phyloP scores from a whole-genome alignment of 2,888 invertebrate species.

The Ceraclea dissimilis region DNA sequence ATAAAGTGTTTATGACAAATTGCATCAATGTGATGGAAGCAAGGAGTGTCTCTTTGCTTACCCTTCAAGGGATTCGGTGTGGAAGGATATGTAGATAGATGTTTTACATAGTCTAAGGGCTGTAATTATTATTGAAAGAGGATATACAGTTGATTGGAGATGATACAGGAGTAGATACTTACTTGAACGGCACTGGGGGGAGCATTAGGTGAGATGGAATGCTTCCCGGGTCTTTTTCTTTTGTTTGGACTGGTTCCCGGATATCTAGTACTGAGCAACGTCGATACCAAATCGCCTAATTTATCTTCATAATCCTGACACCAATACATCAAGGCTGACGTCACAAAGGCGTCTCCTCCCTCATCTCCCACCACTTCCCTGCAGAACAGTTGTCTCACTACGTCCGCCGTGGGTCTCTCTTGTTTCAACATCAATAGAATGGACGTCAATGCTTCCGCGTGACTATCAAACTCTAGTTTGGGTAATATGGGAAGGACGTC shows the following conservation, averaged over 20 bases:
- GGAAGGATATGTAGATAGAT: too few species aligned
- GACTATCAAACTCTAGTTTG: slow-evolving; percentile 72
- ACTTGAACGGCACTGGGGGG: slow-evolving; percentile 74
- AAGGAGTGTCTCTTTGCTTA: too few species aligned
- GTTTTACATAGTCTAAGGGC: too few species aligned
- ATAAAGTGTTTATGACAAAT: too few species aligned
- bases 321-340: slow-evolving; percentile 90
- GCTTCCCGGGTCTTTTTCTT: slow-evolving; percentile 74
- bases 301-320: slow-evolving; percentile 88
- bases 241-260: slow-evolving; percentile 87
- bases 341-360: slow-evolving; percentile 78
- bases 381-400: slow-evolving; percentile 76
- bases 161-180: slow-evolving; percentile 12
- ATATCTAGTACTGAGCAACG: slow-evolving; percentile 71
- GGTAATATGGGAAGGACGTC: slow-evolving; percentile 69
- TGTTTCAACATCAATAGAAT: slow-evolving; percentile 86
- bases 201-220: slow-evolving; percentile 60
- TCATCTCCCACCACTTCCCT: slow-evolving; percentile 62
- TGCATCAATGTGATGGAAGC: too few species aligned
- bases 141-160: too few species aligned
- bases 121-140: too few species aligned
- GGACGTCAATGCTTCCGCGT: slow-evolving; percentile 88
- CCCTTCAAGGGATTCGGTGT: too few species aligned
- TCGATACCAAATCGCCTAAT: slow-evolving; percentile 72
- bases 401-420: slow-evolving; percentile 81